Percentiles rank a stretch among this genome's conserved stretches.
Evolutionary conservation across 2,888 invertebrate species (phyloP).

Genomic region (Calliphora vomitoria): DNA sequence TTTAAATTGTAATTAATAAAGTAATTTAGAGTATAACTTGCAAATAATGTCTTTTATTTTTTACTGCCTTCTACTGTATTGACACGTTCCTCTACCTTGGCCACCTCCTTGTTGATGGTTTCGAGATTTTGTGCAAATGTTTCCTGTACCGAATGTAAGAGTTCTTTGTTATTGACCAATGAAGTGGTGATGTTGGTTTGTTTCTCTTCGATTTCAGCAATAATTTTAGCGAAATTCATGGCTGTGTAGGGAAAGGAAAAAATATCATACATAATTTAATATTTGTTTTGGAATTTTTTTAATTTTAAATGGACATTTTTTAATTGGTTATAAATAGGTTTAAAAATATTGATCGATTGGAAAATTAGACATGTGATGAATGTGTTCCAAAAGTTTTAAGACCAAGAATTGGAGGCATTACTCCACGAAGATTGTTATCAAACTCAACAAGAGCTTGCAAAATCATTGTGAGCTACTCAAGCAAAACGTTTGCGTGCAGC

Average conservation of each 20-base stretch:
- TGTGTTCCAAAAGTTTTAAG: too few relatives aligned
- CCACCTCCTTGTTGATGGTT: constrained; percentile 90
- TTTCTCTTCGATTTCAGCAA: constrained; percentile 91
- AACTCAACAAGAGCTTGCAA: too few relatives aligned
- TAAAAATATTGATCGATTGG: too few relatives aligned
- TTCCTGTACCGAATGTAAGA: constrained; percentile 92
- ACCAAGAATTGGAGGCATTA: too few relatives aligned
- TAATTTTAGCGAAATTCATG: constrained; percentile 93
- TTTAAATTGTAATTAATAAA: constrained; percentile 2
- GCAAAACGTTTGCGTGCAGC: too few relatives aligned
- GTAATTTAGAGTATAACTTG: background rate
- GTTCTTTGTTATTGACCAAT: constrained; percentile 91
- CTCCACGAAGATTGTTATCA: too few relatives aligned
- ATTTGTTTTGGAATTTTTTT: too few relatives aligned
- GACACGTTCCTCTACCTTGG: constrained; percentile 90
- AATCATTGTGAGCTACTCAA: too few relatives aligned
- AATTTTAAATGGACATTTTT: too few relatives aligned
- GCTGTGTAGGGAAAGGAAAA: constrained; percentile 87
- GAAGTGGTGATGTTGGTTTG: constrained; percentile 90
- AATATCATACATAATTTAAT: background rate
- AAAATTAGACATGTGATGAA: too few relatives aligned
- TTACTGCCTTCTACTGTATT: constrained; percentile 84
- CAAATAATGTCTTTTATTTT: constrained; percentile 8
- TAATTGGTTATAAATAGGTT: too few relatives aligned
- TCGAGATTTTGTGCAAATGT: constrained; percentile 92